Base-by-base conservation (phyloP, 37 sponge, comb jelly and placozoan genomes). In the Haliclona indistincta region DNA sequence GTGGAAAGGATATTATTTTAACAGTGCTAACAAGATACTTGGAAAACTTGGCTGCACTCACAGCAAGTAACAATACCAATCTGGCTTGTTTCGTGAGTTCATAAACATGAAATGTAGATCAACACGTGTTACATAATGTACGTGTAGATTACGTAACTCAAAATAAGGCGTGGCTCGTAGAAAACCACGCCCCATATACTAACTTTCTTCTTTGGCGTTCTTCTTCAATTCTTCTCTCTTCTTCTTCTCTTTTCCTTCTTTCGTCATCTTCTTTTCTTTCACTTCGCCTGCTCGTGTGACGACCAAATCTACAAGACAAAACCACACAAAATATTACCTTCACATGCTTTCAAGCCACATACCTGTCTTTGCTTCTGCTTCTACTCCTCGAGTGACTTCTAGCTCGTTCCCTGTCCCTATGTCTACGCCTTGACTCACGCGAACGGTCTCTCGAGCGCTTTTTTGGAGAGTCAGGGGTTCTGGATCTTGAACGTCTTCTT, bases 151-250 rank as follows among this genome's bases (percentile, higher is more conserved):
- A n/a, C n/a, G n/a, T n/a, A n/a, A n/a, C n/a, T n/a, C n/a, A n/a
- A n/a, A n/a, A n/a, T n/a, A n/a, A n/a, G n/a, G n/a, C n/a, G n/a
- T n/a, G n/a, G n/a, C n/a, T n/a, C n/a, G n/a, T n/a, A n/a, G n/a
- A n/a, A n/a, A n/a, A n/a, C n/a, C n/a, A n/a, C n/a, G n/a, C n/a
- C n/a, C n/a, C n/a, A n/a, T n/a, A n/a, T n/a, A n/a, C n/a, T n/a
- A n/a, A 87, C 88, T 63, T 87, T 81, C 88, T 30, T 35, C 82
- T 74, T 23, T 64, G 44, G 36, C 77, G 63, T 23, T 88, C 89
- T 33, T 77, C 74, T 15, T 78, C 89, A 7, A 73, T 32, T 34
- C 79, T 47, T 53, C 37, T 72, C 26, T 88, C 89, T n/a, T 74
- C 84, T 8, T 73, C 83, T 32, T 78, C 79, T 47, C 71, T 81